Conservation (phyloP, 2,113 vertebrate species). For the Clarias macrocephalus region DNA sequence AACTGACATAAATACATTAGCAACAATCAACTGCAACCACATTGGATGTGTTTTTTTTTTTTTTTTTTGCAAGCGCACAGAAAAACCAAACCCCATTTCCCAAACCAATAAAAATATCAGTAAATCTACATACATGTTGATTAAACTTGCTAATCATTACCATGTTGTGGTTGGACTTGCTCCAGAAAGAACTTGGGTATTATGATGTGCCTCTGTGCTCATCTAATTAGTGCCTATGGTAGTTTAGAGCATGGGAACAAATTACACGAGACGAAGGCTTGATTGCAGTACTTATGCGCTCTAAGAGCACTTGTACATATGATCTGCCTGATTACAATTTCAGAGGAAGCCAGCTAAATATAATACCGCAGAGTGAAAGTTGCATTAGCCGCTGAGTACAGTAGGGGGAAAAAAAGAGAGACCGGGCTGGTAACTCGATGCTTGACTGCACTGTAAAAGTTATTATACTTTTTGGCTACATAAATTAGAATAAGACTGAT, state of each 20-base stretch:
- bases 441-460: slow-evolving; percentile 13
- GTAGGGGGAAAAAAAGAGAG: background rate
- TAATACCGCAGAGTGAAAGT: slow-evolving; percentile 3
- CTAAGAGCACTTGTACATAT: slow-evolving; percentile 4
- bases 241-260: slow-evolving; percentile 4
- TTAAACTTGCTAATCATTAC: slow-evolving; percentile 37
- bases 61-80: slow-evolving; percentile 21
- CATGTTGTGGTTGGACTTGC: slow-evolving; percentile 18
- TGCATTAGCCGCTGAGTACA: background rate
- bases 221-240: slow-evolving; percentile 38
- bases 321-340: slow-evolving; percentile 8
- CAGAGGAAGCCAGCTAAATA: slow-evolving; percentile 27
- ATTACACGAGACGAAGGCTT: slow-evolving; percentile 24
- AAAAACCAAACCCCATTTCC: slow-evolving; percentile 29
- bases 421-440: background rate
- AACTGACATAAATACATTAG: slow-evolving; percentile 30
- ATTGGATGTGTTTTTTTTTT: background rate
- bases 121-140: slow-evolving; percentile 34
- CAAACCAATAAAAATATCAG: slow-evolving; percentile 37
- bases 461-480: slow-evolving; percentile 19
- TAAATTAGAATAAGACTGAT: slow-evolving; percentile 17
- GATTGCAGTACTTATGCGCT: slow-evolving; percentile 31
- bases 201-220: slow-evolving; percentile 1
- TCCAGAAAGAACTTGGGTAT: slow-evolving; percentile 22
- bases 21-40: slow-evolving; percentile 8